A percentile compares a stretch with the other conserved stretches of the same genome.
Evolutionary conservation across 2,797 vertebrate species (phyloP).

Genomic region (Eutrigla gurnardus): DNA sequence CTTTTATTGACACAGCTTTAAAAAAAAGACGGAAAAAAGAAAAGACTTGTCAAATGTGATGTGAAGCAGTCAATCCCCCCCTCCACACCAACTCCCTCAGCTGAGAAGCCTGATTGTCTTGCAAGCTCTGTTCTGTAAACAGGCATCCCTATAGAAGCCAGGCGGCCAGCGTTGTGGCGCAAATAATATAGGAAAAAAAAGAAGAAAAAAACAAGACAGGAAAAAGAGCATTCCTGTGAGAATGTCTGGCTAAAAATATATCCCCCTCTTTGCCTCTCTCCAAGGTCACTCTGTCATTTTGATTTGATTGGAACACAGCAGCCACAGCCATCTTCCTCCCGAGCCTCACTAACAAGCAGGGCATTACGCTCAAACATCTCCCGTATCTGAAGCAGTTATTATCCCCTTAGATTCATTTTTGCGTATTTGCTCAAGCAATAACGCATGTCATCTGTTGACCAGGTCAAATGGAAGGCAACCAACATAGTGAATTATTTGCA

Average conservation of each 20-base stretch:
- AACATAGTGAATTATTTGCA: background rate
- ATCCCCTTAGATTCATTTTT: conserved; percentile 36
- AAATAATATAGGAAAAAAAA: conserved; percentile 36
- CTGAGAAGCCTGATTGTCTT: conserved; percentile 54
- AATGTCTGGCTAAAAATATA: conserved; percentile 74
- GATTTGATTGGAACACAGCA: conserved; percentile 77
- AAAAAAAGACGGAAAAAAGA: conserved; percentile 2
- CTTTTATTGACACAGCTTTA: conserved; percentile 52
- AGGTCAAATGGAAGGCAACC: conserved; percentile 2
- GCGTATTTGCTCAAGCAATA: conserved; percentile 11
- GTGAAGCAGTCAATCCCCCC: conserved; percentile 50
- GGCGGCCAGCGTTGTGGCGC: conserved; percentile 18
- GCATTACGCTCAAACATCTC: conserved; percentile 45
- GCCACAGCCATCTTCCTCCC: conserved; percentile 66
- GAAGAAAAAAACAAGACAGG: conserved; percentile 12
- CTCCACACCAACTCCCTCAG: conserved; percentile 18
- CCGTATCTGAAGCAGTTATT: conserved; percentile 41
- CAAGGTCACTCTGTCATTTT: conserved; percentile 79
- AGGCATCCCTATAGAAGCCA: conserved; percentile 33
- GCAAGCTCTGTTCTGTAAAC: conserved; percentile 60
- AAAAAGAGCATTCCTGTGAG: conserved; percentile 61
- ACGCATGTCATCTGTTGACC: conserved; percentile 15
- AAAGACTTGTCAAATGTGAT: conserved; percentile 50
- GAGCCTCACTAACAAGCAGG: conserved; percentile 72
- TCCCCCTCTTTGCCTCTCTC: conserved; percentile 65